These are phyloP conservation scores for Octodonta nipae DNA, from an alignment of 2,888 invertebrate species.

Conservation along the genomic window DNA sequence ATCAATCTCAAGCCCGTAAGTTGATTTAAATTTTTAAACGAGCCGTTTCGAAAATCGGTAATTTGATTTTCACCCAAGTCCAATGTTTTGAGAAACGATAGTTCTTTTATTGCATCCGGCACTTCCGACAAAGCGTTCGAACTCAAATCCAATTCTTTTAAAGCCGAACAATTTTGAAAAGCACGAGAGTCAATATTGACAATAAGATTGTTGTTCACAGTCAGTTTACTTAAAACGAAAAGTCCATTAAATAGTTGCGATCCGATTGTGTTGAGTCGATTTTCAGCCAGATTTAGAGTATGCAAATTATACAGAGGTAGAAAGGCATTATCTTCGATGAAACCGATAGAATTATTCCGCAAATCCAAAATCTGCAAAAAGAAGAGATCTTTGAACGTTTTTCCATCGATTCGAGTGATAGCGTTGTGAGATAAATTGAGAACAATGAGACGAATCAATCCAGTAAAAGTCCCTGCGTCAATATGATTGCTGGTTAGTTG, in stretches of 20 bases:
- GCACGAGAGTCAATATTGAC: slow-evolving; percentile 65
- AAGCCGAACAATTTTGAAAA: slow-evolving; percentile 74
- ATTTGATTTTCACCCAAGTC: slow-evolving; percentile 89
- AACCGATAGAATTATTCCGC: slow-evolving; percentile 77
- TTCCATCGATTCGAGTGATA: slow-evolving; percentile 68
- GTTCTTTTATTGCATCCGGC: slow-evolving; percentile 68
- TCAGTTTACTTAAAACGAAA: slow-evolving; percentile 70
- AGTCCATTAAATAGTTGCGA: slow-evolving; percentile 71
- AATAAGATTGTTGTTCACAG: slow-evolving; percentile 73
- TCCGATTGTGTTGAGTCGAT: slow-evolving; percentile 67
- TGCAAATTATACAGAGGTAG: slow-evolving; percentile 77
- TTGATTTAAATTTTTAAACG: slow-evolving; percentile 73
- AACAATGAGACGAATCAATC: slow-evolving; percentile 70
- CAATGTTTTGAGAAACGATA: slow-evolving; percentile 72
- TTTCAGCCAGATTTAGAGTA: slow-evolving; percentile 78
- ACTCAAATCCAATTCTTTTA: slow-evolving; percentile 79
- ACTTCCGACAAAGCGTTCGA: slow-evolving; percentile 71
- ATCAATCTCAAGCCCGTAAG: slow-evolving; percentile 77
- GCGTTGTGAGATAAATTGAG: slow-evolving; percentile 76
- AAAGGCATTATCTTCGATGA: slow-evolving; percentile 78
- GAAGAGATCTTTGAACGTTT: slow-evolving; percentile 75
- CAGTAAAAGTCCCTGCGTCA: slow-evolving; percentile 72
- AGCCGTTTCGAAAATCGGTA: slow-evolving; percentile 65
- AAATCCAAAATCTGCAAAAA: slow-evolving; percentile 75
- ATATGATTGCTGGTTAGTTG: slow-evolving; percentile 73